phyloP scores from a whole-genome alignment of 2,888 invertebrate genomes.

The Calephelis perditalis region DNA sequence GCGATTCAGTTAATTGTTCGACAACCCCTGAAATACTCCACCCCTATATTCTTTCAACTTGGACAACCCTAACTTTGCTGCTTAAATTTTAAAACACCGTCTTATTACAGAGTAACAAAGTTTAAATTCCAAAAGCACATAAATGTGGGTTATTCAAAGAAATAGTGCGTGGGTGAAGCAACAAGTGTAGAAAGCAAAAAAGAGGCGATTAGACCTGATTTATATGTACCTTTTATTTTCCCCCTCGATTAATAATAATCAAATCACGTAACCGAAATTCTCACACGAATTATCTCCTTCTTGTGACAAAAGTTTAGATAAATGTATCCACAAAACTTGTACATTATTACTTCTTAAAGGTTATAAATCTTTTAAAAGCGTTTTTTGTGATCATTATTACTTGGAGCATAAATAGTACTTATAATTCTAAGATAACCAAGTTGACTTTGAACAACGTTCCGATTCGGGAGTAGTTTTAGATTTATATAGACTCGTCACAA shows the following conservation, averaged over 20 bases:
- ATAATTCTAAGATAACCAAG: too few species aligned
- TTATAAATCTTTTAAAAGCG: too few species aligned
- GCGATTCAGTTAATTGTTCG: constrained; percentile 65
- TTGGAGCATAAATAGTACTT: too few species aligned
- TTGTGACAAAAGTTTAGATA: background rate
- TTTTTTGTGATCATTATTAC: too few species aligned
- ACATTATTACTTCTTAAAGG: too few species aligned
- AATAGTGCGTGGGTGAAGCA: constrained; percentile 55
- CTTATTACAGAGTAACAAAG: constrained; percentile 9
- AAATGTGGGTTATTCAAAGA: constrained; percentile 23
- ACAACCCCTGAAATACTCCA: constrained; percentile 64
- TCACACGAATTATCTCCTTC: constrained; percentile 44
- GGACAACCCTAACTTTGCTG: constrained; percentile 29
- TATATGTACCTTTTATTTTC: constrained; percentile 68
- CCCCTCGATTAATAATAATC: constrained; percentile 54
- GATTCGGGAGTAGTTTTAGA: too few species aligned
- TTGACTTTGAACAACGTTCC: too few species aligned
- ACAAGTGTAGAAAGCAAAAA: constrained; percentile 68
- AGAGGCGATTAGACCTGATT: constrained; percentile 72
- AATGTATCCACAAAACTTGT: background rate
- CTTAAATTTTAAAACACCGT: background rate
- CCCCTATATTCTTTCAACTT: constrained; percentile 43
- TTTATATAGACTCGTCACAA: too few species aligned
- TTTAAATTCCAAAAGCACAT: background rate
- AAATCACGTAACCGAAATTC: constrained; percentile 71